Base-by-base conservation (phyloP, 2,888 invertebrate species). In the Calameuta pallipes region DNA sequence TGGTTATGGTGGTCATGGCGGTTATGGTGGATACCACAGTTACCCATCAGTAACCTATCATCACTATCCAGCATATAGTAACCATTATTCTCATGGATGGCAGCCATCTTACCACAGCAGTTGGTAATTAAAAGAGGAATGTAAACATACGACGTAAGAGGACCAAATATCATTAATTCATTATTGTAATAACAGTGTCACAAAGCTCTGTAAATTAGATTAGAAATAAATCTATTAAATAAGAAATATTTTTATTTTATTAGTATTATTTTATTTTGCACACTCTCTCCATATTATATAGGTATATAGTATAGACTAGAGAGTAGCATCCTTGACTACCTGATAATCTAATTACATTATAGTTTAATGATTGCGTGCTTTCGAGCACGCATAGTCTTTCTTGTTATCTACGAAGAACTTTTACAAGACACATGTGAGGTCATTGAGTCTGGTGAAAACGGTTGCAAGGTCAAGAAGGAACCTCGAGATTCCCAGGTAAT, bases 1-100 rank as follows among this genome's bases (percentile, higher is more conserved):
- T 34, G 81, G 78, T n/a, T 73, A 81, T 41, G 85, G 89, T 11
- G 89, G 86, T 31, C 85, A 87, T 41, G 80, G 83, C 9, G 80
- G 83, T 2, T 68, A 79, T 74, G 83, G 81, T 33, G 76, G 78
- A n/a, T 80, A 75, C 74, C 71, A 31, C 6, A 12, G 71, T 56
- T 56, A 56, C 9, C 35, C 56, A 74, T 56, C 56, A 9, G 56
- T 36, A 31, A 35, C 9, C 1, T 34, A 74, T 37, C 74, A 23
- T 12, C 74, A 74, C 3, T 74, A 74, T 34, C 74, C 74, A 56
- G 56, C 41, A 56, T 75, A 75, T n/a, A 69, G 75, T 31, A 35
- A 35, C 15, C n/a, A 73, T 73, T 69, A 76, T 76, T 76, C 74
- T 34, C 76, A 70, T 34, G 75, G 69, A 75, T 75, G 82, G 81